Evolutionary conservation across 2,113 vertebrate genomes (phyloP), one percentile per base, ranked within the genome.

Genomic region (Istiophorus platypterus): DNA sequence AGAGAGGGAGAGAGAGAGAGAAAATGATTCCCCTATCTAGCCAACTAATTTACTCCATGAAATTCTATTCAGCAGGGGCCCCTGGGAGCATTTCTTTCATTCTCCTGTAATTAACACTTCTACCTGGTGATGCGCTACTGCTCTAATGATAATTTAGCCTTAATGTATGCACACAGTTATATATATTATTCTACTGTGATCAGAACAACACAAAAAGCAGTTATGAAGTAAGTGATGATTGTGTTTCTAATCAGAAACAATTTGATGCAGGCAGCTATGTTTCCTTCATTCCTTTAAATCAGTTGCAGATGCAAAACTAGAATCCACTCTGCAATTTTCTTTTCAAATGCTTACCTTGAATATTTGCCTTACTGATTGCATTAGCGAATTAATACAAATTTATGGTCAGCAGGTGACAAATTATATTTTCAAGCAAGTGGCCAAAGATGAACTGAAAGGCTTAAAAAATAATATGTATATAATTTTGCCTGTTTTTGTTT

Each of bases 41-140:
- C 39, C 52, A 42, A 12, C 56, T 89, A 87, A 88, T 84, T 72
- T 12, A 12, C 59, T 78, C 66, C 57, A 67, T 88, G 71, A 85
- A 86, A 79, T 67, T 71, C 49, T 56, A 72, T 85, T 65, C 58
- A 85, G 76, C 49, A 8, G 17, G n/a, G 27, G 34, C 84, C 51
- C 74, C 29, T 70, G 84, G 78, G 90, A 90, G 70, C 61, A 17
- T 80, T 87, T 88, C 76, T 76, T 77, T 59, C 31, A n/a, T 81
- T 84, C 71, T 68, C 41, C 72, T 80, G 72, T 89, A 85, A 89
- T 93, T 86, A 93, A 88, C 82, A 81, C 65, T 66, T 66, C 77
- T 85, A 76, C 86, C 82, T 76, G 73, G 64, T 47, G 78, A 87
- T 78, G 79, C 78, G 78, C 79, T 41, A 41, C 76, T 12, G 59